phyloP scores from a whole-genome alignment of 2,888 invertebrate genomes.

The Platyscelio sp. region DNA sequence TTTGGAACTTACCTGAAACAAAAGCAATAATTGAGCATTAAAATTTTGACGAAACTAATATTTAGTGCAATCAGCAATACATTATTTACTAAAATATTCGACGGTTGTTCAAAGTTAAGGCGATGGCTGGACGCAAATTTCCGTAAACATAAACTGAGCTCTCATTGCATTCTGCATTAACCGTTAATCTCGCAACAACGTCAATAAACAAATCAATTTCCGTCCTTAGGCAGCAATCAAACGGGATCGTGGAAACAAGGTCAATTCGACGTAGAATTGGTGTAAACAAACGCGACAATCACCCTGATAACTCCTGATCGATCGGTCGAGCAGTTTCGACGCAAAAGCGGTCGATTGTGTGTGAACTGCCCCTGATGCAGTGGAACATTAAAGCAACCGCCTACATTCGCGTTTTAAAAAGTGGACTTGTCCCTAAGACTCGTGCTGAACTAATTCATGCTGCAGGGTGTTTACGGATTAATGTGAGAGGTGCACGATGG shows the following conservation, averaged over 20 bases:
- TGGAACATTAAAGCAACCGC: not conserved
- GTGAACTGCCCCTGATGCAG: not conserved
- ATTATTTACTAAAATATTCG: no score
- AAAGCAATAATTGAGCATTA: no score
- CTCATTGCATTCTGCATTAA: not conserved
- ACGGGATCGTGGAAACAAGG: constrained; percentile 23
- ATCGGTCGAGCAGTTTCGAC: not conserved
- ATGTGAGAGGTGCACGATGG: no score
- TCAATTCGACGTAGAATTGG: not conserved
- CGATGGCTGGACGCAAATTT: no score
- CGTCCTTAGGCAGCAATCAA: constrained; percentile 10
- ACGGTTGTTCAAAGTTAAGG: no score
- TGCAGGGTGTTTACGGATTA: no score
- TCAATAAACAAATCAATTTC: constrained; percentile 33
- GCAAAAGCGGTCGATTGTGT: not conserved
- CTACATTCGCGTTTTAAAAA: not conserved
- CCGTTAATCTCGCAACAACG: not conserved
- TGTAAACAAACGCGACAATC: constrained; percentile 18
- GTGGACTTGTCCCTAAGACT: no score
- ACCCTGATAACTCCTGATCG: constrained; percentile 7
- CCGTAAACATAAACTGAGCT: not conserved
- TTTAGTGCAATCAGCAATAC: no score
- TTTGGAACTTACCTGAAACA: no score
- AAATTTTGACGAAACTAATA: no score
- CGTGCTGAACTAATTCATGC: no score